These are phyloP conservation scores for Chamaea fasciata DNA, from an alignment of 2,113 vertebrate species.

Conservation along the genomic window DNA sequence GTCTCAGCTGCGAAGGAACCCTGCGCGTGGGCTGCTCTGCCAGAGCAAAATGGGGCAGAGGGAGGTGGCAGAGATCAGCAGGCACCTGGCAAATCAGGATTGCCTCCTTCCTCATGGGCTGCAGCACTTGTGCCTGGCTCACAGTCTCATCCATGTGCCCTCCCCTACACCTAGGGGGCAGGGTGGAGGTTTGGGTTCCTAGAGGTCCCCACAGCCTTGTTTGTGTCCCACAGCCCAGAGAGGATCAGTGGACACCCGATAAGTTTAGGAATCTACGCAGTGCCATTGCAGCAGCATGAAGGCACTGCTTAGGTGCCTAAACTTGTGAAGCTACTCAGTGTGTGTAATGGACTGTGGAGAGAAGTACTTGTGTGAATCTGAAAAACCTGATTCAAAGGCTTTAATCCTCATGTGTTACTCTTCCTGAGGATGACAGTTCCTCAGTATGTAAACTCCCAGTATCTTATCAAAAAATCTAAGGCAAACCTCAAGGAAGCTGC, in stretches of 20 bases:
- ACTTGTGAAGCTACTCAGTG: neutral
- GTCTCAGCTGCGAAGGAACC: neutral
- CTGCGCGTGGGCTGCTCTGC: accelerated
- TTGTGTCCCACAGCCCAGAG: neutral
- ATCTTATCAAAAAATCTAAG: neutral
- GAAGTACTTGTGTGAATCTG: neutral
- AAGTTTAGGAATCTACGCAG: neutral
- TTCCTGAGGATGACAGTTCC: neutral
- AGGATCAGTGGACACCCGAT: neutral
- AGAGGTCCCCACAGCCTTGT: accelerated
- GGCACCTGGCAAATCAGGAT: neutral
- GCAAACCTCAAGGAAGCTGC: neutral
- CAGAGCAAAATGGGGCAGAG: neutral
- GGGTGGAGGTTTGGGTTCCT: neutral
- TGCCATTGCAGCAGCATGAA: neutral
- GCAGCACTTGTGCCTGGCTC: neutral
- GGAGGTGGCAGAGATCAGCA: neutral
- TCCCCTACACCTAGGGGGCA: neutral
- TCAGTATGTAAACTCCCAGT: neutral
- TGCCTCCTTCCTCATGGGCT: neutral
- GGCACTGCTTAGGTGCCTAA: neutral
- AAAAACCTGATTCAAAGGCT: neutral
- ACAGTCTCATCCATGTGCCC: accelerated
- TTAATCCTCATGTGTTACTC: neutral
- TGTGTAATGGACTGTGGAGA: neutral